Evolutionary conservation across 2,113 vertebrate genomes (phyloP).

Genomic region (Phaetusa simplex): DNA sequence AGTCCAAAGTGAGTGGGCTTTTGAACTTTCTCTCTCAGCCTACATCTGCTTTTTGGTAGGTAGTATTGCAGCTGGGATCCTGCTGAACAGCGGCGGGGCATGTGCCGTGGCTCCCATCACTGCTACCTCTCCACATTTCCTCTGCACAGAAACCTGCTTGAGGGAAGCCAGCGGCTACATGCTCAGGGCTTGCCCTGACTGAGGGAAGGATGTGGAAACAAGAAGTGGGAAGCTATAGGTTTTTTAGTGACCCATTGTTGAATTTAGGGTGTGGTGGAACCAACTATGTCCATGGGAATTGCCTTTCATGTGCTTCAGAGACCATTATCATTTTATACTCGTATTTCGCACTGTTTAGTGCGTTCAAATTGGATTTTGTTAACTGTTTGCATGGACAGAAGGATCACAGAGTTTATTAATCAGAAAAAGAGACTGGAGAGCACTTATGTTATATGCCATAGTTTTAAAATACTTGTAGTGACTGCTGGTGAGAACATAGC

Average conservation of each 20-base stretch:
- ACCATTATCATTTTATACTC: background rate
- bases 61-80: background rate
- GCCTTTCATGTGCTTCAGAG: background rate
- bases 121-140: background rate
- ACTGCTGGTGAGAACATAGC: background rate
- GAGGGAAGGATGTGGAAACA: rapidly evolving
- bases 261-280: background rate
- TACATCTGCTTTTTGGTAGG: background rate
- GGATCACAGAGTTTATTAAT: background rate
- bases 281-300: background rate
- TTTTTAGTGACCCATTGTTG: background rate
- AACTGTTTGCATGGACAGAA: background rate
- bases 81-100: background rate
- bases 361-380: rapidly evolving
- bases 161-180: background rate
- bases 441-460: background rate
- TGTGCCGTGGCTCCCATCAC: background rate
- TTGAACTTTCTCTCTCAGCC: background rate
- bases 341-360: background rate
- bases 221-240: background rate
- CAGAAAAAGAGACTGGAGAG: background rate
- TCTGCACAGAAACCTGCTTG: background rate
- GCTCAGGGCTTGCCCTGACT: background rate
- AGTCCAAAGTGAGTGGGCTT: background rate
- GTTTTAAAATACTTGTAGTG: background rate